Percentiles rank a stretch among this genome's conserved stretches.
phyloP scores from a whole-genome alignment of 92 coral and sea anemone species.

The Parazoanthus darwini region DNA sequence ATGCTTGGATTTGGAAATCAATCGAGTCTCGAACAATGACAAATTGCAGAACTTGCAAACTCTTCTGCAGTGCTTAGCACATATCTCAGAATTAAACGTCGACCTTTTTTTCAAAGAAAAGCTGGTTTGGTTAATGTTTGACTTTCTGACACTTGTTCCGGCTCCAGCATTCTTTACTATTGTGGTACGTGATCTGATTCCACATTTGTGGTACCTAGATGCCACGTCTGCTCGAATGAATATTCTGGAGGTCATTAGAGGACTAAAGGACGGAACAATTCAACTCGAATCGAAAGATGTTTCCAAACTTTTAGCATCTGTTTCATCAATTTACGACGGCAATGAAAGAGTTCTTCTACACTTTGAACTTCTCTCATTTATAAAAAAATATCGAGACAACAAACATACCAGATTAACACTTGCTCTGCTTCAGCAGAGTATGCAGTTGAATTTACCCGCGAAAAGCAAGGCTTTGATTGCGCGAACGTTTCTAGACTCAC shows the following conservation, averaged over 20 bases:
- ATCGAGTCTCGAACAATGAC: not conserved
- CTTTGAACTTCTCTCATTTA: not conserved
- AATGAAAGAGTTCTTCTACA: not conserved
- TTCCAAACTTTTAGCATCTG: conserved; percentile 3
- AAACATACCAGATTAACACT: not conserved
- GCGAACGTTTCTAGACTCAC: not conserved
- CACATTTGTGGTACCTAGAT: not conserved
- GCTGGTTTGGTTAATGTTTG: not conserved
- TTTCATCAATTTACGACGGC: not conserved
- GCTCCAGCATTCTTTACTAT: not conserved
- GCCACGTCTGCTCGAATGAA: too few species aligned
- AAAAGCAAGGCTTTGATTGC: not conserved
- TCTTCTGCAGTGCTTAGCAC: not conserved
- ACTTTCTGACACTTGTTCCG: not conserved
- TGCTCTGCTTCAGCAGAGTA: not conserved
- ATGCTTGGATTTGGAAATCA: not conserved
- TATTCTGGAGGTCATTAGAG: not conserved
- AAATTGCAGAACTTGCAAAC: not conserved
- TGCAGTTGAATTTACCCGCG: not conserved
- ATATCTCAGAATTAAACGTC: not conserved
- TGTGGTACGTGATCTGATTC: not conserved
- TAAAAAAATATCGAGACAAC: not conserved
- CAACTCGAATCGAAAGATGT: not conserved
- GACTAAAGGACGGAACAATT: not conserved
- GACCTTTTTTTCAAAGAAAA: not conserved